Evolutionary conservation across 2,797 vertebrate species (phyloP), one percentile per base, ranked within the genome.

Genomic region (Sciaenops ocellatus): DNA sequence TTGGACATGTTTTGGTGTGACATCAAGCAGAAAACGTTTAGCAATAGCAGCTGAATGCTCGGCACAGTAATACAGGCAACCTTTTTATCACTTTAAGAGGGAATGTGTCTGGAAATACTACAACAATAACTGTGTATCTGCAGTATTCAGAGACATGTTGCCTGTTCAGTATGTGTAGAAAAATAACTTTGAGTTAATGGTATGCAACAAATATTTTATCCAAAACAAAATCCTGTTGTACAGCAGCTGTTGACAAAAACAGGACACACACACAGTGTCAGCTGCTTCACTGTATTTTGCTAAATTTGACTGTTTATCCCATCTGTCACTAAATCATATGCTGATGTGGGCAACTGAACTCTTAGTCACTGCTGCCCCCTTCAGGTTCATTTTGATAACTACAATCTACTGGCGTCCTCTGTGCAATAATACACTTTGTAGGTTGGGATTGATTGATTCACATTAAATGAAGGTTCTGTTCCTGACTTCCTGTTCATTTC

Each of bases 331-430:
- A 20, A 64, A 34, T 9, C 5, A 9, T 4, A 60, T 51, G 11
- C 34, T 44, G 20, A 38, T n/a, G 16, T 46, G n/a, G 11, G 6
- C 34, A 5, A 24, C 22, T 66, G 38, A 80, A 63, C 9, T 60
- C 11, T 83, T 79, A 56, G 50, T 73, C 59, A 78, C 80, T 94
- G 79, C 91, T 92, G 83, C 94, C 93, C 88, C 79, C 95, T 55
- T 76, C 60, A 84, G 95, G 89, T 47, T 67, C 0, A 13, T 57
- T 63, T n/a, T 60, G 28, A 71, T 77, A 91, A 85, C 60, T 91
- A 42, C 62, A 15, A 9, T 44, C 44, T 26, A 42, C 30, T 55
- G 4, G 0, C 30, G 1, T 16, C 26, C 3, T 7, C 11, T 20
- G n/a, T 59, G 11, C 10, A 20, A 17, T n/a, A n/a, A 30, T 22